phyloP scores from a whole-genome alignment of 1,140 invertebrate species.

The Hycleus cichorii region DNA sequence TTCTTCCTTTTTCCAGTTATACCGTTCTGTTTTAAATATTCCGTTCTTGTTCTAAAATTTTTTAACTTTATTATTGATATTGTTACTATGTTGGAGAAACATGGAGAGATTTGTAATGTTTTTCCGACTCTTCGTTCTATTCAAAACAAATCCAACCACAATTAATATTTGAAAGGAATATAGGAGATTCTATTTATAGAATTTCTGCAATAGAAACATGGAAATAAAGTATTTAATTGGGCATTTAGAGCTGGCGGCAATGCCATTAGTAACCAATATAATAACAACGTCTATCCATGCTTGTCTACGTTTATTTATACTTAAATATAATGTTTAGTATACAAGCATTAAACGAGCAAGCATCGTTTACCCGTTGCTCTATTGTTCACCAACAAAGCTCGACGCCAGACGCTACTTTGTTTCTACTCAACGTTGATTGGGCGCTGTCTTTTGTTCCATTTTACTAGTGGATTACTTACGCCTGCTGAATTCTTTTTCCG shows the following conservation, averaged over 20 bases:
- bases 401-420: constrained; percentile 37
- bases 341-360: constrained; percentile 26
- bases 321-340: background rate
- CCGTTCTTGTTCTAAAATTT: background rate
- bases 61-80: background rate
- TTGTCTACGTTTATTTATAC: background rate
- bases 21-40: background rate
- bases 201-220: constrained; percentile 23
- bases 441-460: constrained; percentile 35
- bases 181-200: no score
- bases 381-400: constrained; percentile 34
- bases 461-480: constrained; percentile 32
- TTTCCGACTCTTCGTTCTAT: no score
- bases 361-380: constrained; percentile 31
- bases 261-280: constrained; percentile 25
- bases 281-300: constrained; percentile 19
- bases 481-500: constrained; percentile 24
- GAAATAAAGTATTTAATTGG: constrained; percentile 36
- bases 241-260: constrained; percentile 24
- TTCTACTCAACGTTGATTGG: constrained; percentile 31
- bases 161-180: no score
- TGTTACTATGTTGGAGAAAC: no score
- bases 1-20: constrained; percentile 8
- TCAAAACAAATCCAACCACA: no score
- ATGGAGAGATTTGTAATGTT: no score